phyloP scores from a whole-genome alignment of 2,113 vertebrate genomes.

The Sprattus sprattus region DNA sequence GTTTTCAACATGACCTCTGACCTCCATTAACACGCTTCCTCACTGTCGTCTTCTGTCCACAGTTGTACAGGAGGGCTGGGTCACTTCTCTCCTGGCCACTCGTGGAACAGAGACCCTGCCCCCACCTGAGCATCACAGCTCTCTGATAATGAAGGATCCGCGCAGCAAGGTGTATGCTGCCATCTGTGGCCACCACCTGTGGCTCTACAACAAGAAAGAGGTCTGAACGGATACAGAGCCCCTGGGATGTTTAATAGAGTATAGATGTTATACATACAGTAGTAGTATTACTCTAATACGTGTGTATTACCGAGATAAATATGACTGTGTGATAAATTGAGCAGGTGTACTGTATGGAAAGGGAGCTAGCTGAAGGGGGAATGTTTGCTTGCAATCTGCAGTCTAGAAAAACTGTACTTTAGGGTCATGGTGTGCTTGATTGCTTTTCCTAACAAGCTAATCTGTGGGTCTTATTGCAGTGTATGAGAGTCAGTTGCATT shows the following conservation, averaged over 20 bases:
- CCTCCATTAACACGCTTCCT: not conserved
- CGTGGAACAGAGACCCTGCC: constrained; percentile 57
- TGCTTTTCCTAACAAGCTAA: not conserved
- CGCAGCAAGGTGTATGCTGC: constrained; percentile 64
- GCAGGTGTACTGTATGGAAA: too few relatives aligned
- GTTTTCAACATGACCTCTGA: not conserved
- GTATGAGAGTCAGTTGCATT: not conserved
- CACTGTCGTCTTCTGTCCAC: not conserved
- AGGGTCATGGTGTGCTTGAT: not conserved
- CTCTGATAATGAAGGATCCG: constrained; percentile 62
- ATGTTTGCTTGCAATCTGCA: not conserved
- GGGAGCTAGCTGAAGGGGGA: too few relatives aligned
- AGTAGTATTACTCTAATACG: not conserved
- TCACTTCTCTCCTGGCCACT: constrained; percentile 61
- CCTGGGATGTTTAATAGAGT: too few relatives aligned
- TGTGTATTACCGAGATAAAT: not conserved
- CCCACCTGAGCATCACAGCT: constrained; percentile 56
- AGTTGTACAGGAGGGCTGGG: constrained; percentile 69
- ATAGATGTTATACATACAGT: not conserved
- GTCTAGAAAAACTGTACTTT: not conserved
- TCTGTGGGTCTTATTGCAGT: not conserved
- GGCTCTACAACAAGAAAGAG: constrained; percentile 74
- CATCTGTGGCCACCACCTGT: constrained; percentile 64
- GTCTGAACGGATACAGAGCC: constrained; percentile 33
- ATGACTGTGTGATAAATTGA: not conserved